A percentile compares a stretch with the other conserved stretches of the same genome.
Evolutionary conservation across 1,140 invertebrate genomes (phyloP).

Genomic region (Zelostemma sp.): DNA sequence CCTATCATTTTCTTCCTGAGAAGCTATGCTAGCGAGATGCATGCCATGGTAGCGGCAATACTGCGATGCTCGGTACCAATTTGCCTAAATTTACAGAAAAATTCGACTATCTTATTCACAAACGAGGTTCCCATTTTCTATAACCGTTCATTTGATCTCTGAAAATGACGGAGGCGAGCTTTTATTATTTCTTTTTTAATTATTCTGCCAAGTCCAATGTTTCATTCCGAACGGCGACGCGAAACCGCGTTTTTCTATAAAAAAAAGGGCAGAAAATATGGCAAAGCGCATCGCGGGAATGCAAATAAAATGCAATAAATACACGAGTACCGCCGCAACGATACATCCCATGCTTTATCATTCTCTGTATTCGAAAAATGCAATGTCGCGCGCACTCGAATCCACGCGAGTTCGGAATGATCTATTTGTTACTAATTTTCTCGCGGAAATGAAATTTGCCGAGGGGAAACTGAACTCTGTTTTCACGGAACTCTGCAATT

Average conservation of each 20-base stretch:
- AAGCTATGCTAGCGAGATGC: conserved; percentile 89
- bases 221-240: conserved; percentile 4
- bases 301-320: conserved; percentile 54
- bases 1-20: conserved; percentile 89
- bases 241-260: not conserved
- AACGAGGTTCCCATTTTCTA: too few relatives aligned
- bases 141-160: too few relatives aligned
- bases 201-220: conserved; percentile 15
- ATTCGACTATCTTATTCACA: too few relatives aligned
- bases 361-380: not conserved
- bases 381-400: not conserved
- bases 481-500: not conserved
- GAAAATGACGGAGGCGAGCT: too few relatives aligned
- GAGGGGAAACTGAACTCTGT: too few relatives aligned
- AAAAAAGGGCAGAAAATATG: conserved; percentile 39
- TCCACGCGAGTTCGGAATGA: too few relatives aligned
- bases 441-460: too few relatives aligned
- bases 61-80: conserved; percentile 92
- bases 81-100: conserved; percentile 72
- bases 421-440: too few relatives aligned
- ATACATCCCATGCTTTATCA: conserved; percentile 5
- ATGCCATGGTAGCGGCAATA: conserved; percentile 93
- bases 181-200: too few relatives aligned
- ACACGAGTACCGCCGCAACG: conserved; percentile 27
- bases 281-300: conserved; percentile 30